Percentiles rank a stretch among this genome's conserved stretches.
Evolutionary conservation across 1,140 invertebrate species (phyloP).

Genomic region (Dendrolimus punctatus): DNA sequence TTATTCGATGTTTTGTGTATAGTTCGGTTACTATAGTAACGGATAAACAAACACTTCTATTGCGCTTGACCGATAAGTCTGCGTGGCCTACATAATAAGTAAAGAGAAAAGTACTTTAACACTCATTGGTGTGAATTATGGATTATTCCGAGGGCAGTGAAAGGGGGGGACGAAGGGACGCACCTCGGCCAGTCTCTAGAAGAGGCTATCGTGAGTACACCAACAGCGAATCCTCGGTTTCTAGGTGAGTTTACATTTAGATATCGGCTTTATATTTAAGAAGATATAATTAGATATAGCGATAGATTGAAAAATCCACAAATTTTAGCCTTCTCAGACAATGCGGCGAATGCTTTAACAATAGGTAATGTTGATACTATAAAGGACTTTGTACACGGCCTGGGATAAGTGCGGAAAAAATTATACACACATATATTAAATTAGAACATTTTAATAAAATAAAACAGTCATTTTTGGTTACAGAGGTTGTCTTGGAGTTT

Average conservation of each 20-base stretch:
- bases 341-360: too few species aligned
- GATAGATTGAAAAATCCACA: too few species aligned
- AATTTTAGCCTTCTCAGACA: too few species aligned
- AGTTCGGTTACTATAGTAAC: constrained; percentile 39
- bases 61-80: constrained; percentile 21
- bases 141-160: constrained; percentile 50
- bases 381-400: too few species aligned
- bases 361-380: too few species aligned
- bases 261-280: background rate
- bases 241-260: constrained; percentile 25
- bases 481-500: too few species aligned
- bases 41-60: constrained; percentile 27
- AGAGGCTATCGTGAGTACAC: constrained; percentile 48
- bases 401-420: too few species aligned
- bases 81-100: constrained; percentile 27
- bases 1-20: too few species aligned
- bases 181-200: constrained; percentile 45
- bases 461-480: too few species aligned
- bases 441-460: too few species aligned
- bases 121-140: constrained; percentile 29
- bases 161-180: constrained; percentile 30
- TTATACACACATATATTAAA: too few species aligned
- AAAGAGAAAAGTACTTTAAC: constrained; percentile 8
- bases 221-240: constrained; percentile 33
- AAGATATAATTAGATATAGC: too few species aligned